Conservation (phyloP, 2,797 vertebrate species). For the Microcaecilia unicolor region DNA sequence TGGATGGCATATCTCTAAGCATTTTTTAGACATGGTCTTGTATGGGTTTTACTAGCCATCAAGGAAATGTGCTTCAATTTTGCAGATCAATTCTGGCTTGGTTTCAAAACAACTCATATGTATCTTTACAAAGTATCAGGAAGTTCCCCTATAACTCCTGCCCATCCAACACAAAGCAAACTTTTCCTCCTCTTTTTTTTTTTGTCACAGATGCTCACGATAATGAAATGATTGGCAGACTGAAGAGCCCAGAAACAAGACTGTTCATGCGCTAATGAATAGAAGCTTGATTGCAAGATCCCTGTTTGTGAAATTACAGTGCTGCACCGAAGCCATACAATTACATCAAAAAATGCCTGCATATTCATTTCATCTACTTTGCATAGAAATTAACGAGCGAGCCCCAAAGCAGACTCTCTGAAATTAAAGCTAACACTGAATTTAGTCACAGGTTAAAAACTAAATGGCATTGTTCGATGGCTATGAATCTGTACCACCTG, state of each 20-base stretch:
- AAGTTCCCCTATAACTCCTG: conserved; percentile 46
- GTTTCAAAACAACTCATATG: neutral
- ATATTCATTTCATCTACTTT: conserved; percentile 95
- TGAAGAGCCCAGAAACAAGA: conserved; percentile 95
- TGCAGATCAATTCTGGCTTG: no score
- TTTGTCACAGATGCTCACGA: conserved; percentile 65
- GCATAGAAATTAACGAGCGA: conserved; percentile 91
- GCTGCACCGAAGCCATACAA: conserved; percentile 95
- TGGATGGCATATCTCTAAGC: no score
- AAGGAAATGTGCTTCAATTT: no score
- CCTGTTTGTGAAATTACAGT: conserved; percentile 96
- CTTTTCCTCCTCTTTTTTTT: conserved; percentile 39
- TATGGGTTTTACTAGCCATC: no score
- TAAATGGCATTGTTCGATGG: conserved; percentile 63
- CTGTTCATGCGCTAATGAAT: conserved; percentile 98
- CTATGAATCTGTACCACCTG: conserved; percentile 62
- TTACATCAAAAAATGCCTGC: conserved; percentile 96
- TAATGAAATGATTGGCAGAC: conserved; percentile 92
- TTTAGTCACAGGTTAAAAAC: conserved; percentile 72
- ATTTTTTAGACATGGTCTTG: no score
- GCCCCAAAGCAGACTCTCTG: conserved; percentile 57
- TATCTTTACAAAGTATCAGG: conserved; percentile 12
- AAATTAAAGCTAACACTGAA: conserved; percentile 68
- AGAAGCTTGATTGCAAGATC: conserved; percentile 99
- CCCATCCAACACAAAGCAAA: conserved; percentile 52